phyloP scores from a whole-genome alignment of 2,888 invertebrate genomes.

The Tetheella fluctuosa region DNA sequence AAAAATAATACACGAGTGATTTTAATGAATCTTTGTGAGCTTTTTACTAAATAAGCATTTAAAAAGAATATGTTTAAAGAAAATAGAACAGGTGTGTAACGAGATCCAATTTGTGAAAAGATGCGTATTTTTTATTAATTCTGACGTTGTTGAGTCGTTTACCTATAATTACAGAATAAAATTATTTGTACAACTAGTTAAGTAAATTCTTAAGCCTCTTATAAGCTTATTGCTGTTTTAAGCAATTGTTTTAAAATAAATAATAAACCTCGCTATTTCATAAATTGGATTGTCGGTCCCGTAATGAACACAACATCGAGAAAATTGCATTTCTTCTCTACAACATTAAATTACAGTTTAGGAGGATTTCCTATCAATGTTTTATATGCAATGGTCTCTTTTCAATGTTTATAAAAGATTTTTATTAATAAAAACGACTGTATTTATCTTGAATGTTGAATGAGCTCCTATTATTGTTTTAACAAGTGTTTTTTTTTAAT shows the following conservation, averaged over 20 bases:
- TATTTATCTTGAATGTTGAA: conserved; percentile 7
- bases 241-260: conserved; percentile 57
- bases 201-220: conserved; percentile 51
- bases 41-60: conserved; percentile 66
- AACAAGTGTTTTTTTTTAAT: conserved; percentile 6
- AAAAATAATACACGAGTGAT: conserved; percentile 52
- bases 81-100: conserved; percentile 39
- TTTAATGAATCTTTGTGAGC: conserved; percentile 63
- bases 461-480: not conserved
- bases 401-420: not conserved
- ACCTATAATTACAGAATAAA: conserved; percentile 44
- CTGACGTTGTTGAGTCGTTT: conserved; percentile 38
- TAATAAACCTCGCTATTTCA: conserved; percentile 43
- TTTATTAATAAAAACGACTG: conserved; percentile 14
- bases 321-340: conserved; percentile 41
- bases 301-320: conserved; percentile 55
- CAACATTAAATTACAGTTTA: conserved; percentile 12
- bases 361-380: conserved; percentile 14
- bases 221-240: conserved; percentile 70
- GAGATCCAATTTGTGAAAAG: conserved; percentile 56
- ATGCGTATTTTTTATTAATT: conserved; percentile 41
- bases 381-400: conserved; percentile 15
- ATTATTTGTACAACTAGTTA: conserved; percentile 56
- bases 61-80: conserved; percentile 51
- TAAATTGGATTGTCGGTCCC: conserved; percentile 63